Percentiles rank a stretch among this genome's conserved stretches.
Conservation (phyloP, 2,113 vertebrate species). For the Nansenia antarctica region DNA sequence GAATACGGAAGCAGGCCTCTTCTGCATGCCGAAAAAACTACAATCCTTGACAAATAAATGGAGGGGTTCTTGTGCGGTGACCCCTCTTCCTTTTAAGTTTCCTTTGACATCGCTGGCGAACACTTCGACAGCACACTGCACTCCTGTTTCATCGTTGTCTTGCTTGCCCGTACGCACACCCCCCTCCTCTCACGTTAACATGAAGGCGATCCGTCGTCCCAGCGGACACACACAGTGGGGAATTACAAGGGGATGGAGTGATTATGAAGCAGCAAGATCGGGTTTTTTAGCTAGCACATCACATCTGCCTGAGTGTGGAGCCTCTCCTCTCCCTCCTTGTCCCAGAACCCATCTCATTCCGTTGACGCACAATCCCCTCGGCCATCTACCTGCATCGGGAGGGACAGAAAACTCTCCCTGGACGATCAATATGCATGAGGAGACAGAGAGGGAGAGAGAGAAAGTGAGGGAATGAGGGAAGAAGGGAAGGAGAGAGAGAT, state of each 20-base stretch:
- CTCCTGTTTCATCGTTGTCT: too few species aligned
- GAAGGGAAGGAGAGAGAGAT: too few species aligned
- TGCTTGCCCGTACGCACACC: neutral
- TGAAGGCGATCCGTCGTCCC: neutral
- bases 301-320: too few species aligned
- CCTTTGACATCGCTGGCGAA: neutral
- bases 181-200: neutral
- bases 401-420: too few species aligned
- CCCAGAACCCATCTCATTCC: too few species aligned
- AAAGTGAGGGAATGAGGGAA: neutral
- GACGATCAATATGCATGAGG: conserved; percentile 28
- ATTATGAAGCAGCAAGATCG: too few species aligned
- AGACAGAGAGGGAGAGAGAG: neutral
- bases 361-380: too few species aligned
- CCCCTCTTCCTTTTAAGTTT: neutral
- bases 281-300: too few species aligned
- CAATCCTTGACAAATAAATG: neutral
- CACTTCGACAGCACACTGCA: neutral
- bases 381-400: conserved; percentile 10
- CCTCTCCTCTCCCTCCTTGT: too few species aligned
- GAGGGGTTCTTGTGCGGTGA: neutral
- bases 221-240: neutral
- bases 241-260: too few species aligned
- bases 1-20: neutral
- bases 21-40: neutral